Percentiles rank a stretch among this genome's conserved stretches.
Evolutionary conservation across 2,113 vertebrate genomes (phyloP).

Genomic region (Phaethon lepturus): DNA sequence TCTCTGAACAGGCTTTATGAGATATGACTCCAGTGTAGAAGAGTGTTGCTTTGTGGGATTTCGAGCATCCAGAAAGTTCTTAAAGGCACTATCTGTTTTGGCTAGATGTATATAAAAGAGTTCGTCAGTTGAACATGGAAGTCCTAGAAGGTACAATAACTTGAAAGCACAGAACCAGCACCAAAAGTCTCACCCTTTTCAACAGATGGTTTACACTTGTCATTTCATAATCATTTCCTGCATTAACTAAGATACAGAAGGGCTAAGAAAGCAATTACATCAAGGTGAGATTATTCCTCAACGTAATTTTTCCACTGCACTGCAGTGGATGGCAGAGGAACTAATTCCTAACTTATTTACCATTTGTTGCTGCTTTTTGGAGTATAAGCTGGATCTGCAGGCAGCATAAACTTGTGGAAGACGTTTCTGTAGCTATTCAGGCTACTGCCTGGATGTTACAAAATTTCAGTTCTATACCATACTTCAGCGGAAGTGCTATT

Average conservation of each 20-base stretch:
- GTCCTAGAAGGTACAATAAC: neutral
- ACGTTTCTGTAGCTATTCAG: neutral
- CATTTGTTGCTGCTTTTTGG: neutral
- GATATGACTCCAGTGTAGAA: constrained; percentile 94
- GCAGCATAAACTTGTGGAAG: neutral
- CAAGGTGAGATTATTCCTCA: neutral
- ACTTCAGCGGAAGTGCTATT: neutral
- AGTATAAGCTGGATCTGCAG: neutral
- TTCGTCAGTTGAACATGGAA: neutral
- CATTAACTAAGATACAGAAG: neutral
- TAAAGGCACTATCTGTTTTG: constrained; percentile 93
- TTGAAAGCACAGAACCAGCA: neutral
- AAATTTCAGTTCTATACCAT: neutral
- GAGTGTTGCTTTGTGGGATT: constrained; percentile 98
- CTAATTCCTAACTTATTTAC: neutral
- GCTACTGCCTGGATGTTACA: neutral
- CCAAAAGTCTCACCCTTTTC: neutral
- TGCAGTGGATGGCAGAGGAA: neutral
- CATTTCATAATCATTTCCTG: neutral
- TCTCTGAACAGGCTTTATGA: constrained; percentile 97
- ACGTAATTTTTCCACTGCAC: neutral
- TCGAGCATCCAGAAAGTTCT: constrained; percentile 90
- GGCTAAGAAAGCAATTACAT: neutral
- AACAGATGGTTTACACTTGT: neutral
- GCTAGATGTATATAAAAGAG: constrained; percentile 68